phyloP scores from a whole-genome alignment of 1,140 invertebrate genomes.

The Drosophila sproati region DNA sequence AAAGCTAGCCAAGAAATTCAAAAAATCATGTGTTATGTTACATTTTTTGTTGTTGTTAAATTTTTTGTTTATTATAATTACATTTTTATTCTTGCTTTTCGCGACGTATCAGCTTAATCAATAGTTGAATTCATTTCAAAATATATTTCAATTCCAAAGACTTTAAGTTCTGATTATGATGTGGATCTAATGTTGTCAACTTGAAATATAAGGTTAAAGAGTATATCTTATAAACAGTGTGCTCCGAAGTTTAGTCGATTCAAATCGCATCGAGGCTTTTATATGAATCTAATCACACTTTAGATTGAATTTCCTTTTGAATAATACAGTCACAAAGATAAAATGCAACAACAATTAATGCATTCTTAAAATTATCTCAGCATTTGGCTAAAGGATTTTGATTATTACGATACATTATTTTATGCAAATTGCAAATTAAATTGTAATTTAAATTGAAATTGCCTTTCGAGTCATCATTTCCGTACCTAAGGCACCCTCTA shows the following conservation, averaged over 20 bases:
- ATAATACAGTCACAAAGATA: neutral
- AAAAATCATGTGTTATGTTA: too few relatives aligned
- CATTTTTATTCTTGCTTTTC: too few relatives aligned
- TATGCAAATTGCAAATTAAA: conserved; percentile 29
- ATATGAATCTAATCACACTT: too few relatives aligned
- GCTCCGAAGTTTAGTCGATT: too few relatives aligned
- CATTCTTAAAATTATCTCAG: neutral
- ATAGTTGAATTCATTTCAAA: too few relatives aligned
- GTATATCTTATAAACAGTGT: conserved; percentile 21
- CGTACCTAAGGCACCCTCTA: conserved; percentile 46
- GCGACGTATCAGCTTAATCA: too few relatives aligned
- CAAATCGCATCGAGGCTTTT: too few relatives aligned
- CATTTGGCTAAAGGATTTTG: conserved; percentile 1
- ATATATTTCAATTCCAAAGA: too few relatives aligned
- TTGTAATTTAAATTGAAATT: conserved; percentile 30
- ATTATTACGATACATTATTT: neutral
- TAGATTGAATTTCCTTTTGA: neutral
- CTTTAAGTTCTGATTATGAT: neutral
- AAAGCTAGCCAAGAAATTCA: too few relatives aligned
- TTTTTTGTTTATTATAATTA: too few relatives aligned
- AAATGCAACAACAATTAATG: conserved; percentile 1
- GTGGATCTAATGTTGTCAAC: neutral
- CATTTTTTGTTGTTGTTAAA: too few relatives aligned
- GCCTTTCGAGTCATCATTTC: conserved; percentile 5
- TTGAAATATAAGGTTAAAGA: conserved; percentile 3